These are phyloP conservation scores for Clistopyga incitator DNA, from an alignment of 2,888 invertebrate genomes.

Conservation along the genomic window DNA sequence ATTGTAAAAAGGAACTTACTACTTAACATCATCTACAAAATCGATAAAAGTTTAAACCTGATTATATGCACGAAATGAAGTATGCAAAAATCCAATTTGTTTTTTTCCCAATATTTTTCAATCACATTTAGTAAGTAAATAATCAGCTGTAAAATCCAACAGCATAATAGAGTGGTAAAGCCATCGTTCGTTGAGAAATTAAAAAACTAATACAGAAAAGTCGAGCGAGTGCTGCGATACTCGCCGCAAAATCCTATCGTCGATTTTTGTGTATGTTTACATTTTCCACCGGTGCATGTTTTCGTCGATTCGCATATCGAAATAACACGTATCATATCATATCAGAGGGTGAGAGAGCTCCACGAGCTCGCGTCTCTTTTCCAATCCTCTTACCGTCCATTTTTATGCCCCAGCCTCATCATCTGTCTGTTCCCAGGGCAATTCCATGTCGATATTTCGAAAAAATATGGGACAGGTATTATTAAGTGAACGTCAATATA, in stretches of 20 bases:
- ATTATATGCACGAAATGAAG: too few relatives aligned
- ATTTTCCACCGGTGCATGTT: background rate
- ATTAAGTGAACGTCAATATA: conserved; percentile 29
- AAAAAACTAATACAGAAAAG: background rate
- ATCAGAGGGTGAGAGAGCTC: background rate
- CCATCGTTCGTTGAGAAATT: background rate
- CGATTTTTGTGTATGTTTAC: conserved; percentile 8
- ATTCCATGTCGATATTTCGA: conserved; percentile 45
- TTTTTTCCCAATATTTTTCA: background rate
- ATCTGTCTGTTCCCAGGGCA: conserved; percentile 44
- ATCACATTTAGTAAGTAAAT: background rate
- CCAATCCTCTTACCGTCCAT: conserved; percentile 10
- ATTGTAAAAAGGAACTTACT: too few relatives aligned
- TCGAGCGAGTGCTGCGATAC: background rate
- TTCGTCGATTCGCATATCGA: background rate
- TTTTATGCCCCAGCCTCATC: conserved; percentile 38
- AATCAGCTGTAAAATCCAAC: background rate
- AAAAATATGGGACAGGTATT: conserved; percentile 61
- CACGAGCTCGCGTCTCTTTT: background rate
- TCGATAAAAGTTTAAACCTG: too few relatives aligned
- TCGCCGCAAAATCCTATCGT: background rate
- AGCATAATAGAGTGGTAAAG: background rate
- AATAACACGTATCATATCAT: background rate
- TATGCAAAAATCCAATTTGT: too few relatives aligned
- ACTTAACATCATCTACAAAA: too few relatives aligned